Percentiles rank a stretch among this genome's conserved stretches.
Conservation (phyloP, 2,888 invertebrate genomes). For the Drosophila rubida region DNA sequence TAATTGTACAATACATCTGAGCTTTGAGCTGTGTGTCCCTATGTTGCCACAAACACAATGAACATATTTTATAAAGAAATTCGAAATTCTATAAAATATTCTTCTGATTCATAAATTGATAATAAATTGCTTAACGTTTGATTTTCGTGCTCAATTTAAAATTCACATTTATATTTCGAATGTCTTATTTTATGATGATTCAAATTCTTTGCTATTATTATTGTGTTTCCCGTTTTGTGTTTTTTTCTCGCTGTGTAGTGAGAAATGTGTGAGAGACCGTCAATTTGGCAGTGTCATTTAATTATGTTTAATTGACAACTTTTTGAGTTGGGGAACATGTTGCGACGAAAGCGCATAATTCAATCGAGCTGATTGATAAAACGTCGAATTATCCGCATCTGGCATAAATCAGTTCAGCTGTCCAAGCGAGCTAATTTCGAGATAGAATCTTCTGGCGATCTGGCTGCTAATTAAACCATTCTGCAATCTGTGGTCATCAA, state of each 20-base stretch:
- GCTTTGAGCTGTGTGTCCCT: too few relatives aligned
- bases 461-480: conserved; percentile 46
- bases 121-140: too few relatives aligned
- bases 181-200: too few relatives aligned
- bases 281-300: neutral
- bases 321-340: too few relatives aligned
- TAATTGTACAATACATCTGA: too few relatives aligned
- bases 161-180: too few relatives aligned
- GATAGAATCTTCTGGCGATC: conserved; percentile 27
- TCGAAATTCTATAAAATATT: too few relatives aligned
- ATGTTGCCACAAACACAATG: too few relatives aligned
- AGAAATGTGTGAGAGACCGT: too few relatives aligned
- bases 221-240: neutral
- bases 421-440: conserved; percentile 32
- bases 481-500: conserved; percentile 49
- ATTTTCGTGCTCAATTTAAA: too few relatives aligned
- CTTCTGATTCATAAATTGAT: too few relatives aligned
- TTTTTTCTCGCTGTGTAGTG: neutral
- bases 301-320: neutral
- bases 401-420: conserved; percentile 41
- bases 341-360: neutral
- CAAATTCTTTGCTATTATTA: neutral
- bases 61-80: too few relatives aligned
- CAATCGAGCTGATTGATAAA: neutral
- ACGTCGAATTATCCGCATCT: conserved; percentile 22